phyloP scores from a whole-genome alignment of 2,113 vertebrate genomes.

The Helogale parvula region DNA sequence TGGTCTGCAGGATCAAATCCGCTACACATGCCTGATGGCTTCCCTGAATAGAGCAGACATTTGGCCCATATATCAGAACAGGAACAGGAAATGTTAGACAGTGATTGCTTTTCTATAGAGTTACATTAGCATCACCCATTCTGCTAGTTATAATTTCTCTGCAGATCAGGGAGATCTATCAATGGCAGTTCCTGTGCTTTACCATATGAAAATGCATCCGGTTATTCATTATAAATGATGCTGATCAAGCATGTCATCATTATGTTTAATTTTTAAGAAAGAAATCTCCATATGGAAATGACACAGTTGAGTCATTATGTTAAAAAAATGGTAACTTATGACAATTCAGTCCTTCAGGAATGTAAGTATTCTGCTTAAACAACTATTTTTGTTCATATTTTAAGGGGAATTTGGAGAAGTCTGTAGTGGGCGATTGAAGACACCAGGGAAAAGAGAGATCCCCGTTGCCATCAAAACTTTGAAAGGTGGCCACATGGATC shows the following conservation, averaged over 20 bases:
- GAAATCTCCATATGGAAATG: not conserved
- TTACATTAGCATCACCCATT: conserved; percentile 40
- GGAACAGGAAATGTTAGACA: conserved; percentile 2
- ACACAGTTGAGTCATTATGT: not conserved
- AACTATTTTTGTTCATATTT: conserved; percentile 62
- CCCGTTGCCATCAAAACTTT: conserved; percentile 97
- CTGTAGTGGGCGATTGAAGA: conserved; percentile 95
- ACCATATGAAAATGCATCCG: not conserved
- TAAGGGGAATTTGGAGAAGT: conserved; percentile 98
- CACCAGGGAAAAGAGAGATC: conserved; percentile 96
- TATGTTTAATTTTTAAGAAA: conserved; percentile 49
- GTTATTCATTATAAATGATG: conserved; percentile 17
- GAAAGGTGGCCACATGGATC: conserved; percentile 94
- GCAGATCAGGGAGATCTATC: not conserved
- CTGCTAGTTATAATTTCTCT: conserved; percentile 33
- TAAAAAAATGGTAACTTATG: not conserved
- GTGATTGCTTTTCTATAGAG: conserved; percentile 46
- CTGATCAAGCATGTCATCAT: not conserved
- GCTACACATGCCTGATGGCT: not conserved
- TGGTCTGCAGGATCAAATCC: not conserved
- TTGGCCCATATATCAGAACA: not conserved
- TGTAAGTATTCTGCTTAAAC: not conserved
- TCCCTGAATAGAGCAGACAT: conserved; percentile 7
- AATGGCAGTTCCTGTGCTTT: not conserved
- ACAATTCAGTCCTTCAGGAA: not conserved